phyloP scores from a whole-genome alignment of 2,113 vertebrate species.

The Malurus cyaneus region DNA sequence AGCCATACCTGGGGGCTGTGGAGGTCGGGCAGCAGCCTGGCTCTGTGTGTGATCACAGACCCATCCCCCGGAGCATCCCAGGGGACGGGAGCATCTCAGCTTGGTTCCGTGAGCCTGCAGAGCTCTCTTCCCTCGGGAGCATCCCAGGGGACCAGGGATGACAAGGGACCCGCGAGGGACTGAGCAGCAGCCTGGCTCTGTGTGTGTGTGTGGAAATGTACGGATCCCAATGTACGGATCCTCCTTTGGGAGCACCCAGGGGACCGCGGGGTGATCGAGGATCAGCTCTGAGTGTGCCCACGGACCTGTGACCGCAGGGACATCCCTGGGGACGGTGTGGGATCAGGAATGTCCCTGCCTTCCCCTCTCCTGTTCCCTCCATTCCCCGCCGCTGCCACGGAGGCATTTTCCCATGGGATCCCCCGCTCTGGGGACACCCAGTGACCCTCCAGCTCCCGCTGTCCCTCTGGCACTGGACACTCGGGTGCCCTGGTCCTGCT shows the following conservation, averaged over 20 bases:
- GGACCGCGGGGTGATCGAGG: not conserved
- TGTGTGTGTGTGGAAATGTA: not conserved
- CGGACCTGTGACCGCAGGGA: not conserved
- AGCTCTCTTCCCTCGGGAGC: not conserved
- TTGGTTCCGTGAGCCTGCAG: accelerated
- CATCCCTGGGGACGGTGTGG: not conserved
- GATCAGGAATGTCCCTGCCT: not conserved
- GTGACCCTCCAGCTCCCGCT: accelerated
- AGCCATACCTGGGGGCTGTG: not conserved
- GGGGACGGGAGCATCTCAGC: not conserved
- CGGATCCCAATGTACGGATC: not conserved
- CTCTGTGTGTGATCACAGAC: accelerated
- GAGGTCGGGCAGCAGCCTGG: not conserved
- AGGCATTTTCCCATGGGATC: accelerated
- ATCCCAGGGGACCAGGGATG: not conserved
- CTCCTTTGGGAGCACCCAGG: not conserved
- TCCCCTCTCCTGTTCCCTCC: not conserved
- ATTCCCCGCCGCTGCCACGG: accelerated
- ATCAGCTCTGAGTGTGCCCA: not conserved
- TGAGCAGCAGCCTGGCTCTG: not conserved
- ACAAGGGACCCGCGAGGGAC: not conserved
- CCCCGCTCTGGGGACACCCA: accelerated
- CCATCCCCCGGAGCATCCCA: not conserved
- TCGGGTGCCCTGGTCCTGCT: not conserved
- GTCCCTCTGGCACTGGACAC: accelerated